Conservation (phyloP, 2,797 vertebrate genomes). For the Mus spretus region DNA sequence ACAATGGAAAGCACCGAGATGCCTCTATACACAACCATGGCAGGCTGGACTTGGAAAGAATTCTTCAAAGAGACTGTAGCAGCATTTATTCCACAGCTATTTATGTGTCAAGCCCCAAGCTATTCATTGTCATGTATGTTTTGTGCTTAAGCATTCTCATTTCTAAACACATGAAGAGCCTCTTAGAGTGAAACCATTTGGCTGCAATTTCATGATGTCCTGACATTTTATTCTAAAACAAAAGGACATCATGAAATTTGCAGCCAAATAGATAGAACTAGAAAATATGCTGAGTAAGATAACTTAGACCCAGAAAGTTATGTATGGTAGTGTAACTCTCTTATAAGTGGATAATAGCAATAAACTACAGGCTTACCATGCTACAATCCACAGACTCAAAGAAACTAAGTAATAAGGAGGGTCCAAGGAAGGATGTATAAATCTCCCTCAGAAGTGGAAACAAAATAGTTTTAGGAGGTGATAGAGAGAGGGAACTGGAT, state of each 20-base stretch:
- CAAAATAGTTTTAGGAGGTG: neutral
- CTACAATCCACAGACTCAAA: neutral
- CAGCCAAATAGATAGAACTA: neutral
- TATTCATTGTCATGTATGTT: neutral
- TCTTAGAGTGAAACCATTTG: neutral
- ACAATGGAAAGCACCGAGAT: neutral
- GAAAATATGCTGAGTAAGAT: no score
- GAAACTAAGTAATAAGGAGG: neutral
- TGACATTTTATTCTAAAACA: no score
- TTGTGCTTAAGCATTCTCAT: neutral
- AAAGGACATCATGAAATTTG: neutral
- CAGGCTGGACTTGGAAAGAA: neutral
- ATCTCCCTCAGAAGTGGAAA: neutral
- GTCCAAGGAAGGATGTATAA: neutral
- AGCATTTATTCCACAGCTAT: neutral
- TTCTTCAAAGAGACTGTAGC: neutral
- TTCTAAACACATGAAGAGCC: slow-evolving; percentile 1
- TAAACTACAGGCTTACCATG: neutral
- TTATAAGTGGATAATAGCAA: neutral
- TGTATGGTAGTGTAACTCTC: neutral
- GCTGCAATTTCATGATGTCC: no score
- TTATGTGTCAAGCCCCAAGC: neutral
- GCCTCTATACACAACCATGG: neutral
- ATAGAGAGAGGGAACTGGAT: neutral
- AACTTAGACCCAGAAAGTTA: neutral